These are phyloP conservation scores for Scaptodrosophila lebanonensis DNA, from an alignment of 1,140 invertebrate species.

Conservation along the genomic window DNA sequence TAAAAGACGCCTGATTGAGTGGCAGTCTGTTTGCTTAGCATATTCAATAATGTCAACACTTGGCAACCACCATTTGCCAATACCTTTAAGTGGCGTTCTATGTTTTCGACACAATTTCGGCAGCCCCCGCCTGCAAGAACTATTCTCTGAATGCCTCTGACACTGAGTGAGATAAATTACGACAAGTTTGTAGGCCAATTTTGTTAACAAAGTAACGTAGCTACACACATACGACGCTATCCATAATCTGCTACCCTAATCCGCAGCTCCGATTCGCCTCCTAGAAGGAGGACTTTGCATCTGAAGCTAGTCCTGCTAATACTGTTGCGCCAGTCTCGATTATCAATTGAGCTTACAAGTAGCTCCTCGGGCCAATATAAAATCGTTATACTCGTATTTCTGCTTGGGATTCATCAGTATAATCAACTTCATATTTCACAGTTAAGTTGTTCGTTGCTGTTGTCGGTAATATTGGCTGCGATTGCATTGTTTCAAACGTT, in stretches of 20 bases:
- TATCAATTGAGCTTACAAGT: slow-evolving; percentile 63
- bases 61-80: neutral
- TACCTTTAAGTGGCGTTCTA: slow-evolving; percentile 68
- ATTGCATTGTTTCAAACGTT: slow-evolving; percentile 46
- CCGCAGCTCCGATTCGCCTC: too few relatives aligned
- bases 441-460: slow-evolving; percentile 39
- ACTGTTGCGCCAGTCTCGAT: slow-evolving; percentile 25
- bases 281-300: too few relatives aligned
- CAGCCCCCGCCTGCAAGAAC: slow-evolving; percentile 27
- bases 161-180: slow-evolving; percentile 71
- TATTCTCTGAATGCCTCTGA: slow-evolving; percentile 44
- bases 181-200: slow-evolving; percentile 74
- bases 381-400: slow-evolving; percentile 28
- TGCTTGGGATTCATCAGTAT: slow-evolving; percentile 4
- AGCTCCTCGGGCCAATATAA: slow-evolving; percentile 45
- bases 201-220: slow-evolving; percentile 57
- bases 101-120: slow-evolving; percentile 61
- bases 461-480: too few relatives aligned
- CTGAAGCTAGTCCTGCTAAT: slow-evolving; percentile 22
- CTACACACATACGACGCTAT: slow-evolving; percentile 20
- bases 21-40: slow-evolving; percentile 32
- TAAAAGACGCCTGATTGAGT: slow-evolving; percentile 72
- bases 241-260: slow-evolving; percentile 3
- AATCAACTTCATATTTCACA: slow-evolving; percentile 54
- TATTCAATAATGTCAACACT: slow-evolving; percentile 31